A percentile compares a stretch with the other conserved stretches of the same genome.
Evolutionary conservation across 2,797 vertebrate genomes (phyloP).

Genomic region (Acipenser ruthenus): DNA sequence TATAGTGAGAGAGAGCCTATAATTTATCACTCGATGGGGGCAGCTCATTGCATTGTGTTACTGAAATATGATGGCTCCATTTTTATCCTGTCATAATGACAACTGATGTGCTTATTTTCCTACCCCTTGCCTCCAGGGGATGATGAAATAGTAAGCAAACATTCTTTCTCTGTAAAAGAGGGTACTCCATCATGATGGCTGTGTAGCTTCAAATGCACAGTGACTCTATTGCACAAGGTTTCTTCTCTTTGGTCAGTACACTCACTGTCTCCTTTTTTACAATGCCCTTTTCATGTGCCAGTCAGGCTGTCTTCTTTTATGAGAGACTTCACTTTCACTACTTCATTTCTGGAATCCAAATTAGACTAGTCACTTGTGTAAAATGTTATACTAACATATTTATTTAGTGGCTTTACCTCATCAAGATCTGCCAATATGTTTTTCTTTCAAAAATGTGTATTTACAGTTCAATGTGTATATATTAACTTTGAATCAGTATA

Average conservation of each 20-base stretch:
- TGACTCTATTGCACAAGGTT: constrained; percentile 39
- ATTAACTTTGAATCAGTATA: too few species aligned
- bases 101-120: constrained; percentile 98
- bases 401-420: neutral
- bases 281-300: constrained; percentile 14
- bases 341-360: neutral
- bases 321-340: neutral
- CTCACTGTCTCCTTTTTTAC: constrained; percentile 19
- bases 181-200: constrained; percentile 80
- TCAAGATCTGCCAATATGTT: neutral
- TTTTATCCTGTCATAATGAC: constrained; percentile 99
- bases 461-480: too few species aligned
- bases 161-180: constrained; percentile 82
- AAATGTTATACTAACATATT: neutral
- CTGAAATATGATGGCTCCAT: constrained; percentile 99
- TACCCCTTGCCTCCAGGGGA: constrained; percentile 79
- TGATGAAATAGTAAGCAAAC: constrained; percentile 97
- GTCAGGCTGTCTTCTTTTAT: constrained; percentile 11
- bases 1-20: constrained; percentile 81
- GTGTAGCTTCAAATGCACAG: constrained; percentile 55
- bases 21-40: constrained; percentile 80
- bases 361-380: neutral
- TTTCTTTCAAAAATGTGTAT: neutral
- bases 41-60: constrained; percentile 83
- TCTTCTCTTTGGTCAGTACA: constrained; percentile 18